Percentiles rank a stretch among this genome's conserved stretches.
phyloP scores from a whole-genome alignment of 2,113 vertebrate species.

The Sitta europaea region DNA sequence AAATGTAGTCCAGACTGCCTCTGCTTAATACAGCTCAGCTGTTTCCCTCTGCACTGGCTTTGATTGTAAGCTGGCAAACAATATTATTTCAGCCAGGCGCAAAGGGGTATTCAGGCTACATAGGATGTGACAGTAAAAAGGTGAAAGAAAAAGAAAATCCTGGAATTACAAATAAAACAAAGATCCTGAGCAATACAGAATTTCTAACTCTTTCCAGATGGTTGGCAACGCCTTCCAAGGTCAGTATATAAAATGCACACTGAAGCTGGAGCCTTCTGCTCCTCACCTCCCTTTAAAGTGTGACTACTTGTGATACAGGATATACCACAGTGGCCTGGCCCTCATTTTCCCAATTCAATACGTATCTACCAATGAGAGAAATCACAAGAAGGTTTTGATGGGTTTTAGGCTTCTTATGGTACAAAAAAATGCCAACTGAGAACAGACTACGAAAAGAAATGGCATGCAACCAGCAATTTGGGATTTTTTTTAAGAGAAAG shows the following conservation, averaged over 20 bases:
- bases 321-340: not conserved
- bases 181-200: not conserved
- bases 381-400: rapidly evolving
- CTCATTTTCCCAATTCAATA: not conserved
- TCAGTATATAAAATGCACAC: not conserved
- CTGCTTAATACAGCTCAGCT: constrained; percentile 77
- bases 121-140: constrained; percentile 54
- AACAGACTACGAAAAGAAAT: not conserved
- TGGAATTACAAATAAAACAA: constrained; percentile 15
- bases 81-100: constrained; percentile 36
- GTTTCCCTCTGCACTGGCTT: constrained; percentile 67
- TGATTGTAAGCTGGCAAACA: constrained; percentile 70
- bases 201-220: constrained; percentile 61
- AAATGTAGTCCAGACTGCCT: constrained; percentile 52
- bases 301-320: not conserved
- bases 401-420: not conserved
- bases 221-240: not conserved
- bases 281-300: not conserved
- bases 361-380: rapidly evolving
- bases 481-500: not conserved
- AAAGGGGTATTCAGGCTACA: constrained; percentile 27
- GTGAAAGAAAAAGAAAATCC: constrained; percentile 49
- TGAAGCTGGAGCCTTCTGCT: not conserved
- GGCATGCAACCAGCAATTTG: not conserved
- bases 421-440: not conserved